Percentiles rank a stretch among this genome's conserved stretches.
phyloP scores from a whole-genome alignment of 2,113 vertebrate species.

The Calidris pugnax region DNA sequence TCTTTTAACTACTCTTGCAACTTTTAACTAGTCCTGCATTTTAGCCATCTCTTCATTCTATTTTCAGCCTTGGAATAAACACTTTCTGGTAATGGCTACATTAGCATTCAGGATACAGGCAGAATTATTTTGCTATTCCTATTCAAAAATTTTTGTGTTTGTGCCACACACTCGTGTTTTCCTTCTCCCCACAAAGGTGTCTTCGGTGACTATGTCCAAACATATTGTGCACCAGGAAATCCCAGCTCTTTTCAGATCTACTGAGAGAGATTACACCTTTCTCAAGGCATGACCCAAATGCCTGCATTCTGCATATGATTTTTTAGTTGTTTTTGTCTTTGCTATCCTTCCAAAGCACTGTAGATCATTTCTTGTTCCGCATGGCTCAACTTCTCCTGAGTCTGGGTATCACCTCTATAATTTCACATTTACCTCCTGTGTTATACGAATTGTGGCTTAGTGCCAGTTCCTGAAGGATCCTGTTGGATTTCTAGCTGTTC shows the following conservation, averaged over 20 bases:
- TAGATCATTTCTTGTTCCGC: background rate
- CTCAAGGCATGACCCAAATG: background rate
- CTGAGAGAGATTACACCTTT: rapidly evolving
- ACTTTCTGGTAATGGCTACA: background rate
- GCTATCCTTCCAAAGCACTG: background rate
- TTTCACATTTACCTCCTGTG: background rate
- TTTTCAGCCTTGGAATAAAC: too few relatives aligned
- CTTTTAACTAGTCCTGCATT: background rate
- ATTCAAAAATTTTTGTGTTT: background rate
- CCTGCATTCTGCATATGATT: background rate
- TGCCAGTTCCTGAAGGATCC: background rate
- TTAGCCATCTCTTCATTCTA: background rate
- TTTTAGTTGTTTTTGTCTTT: background rate
- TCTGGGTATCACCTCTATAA: background rate
- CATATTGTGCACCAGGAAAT: background rate
- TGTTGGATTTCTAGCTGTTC: background rate
- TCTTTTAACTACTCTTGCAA: background rate
- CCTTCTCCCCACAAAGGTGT: background rate
- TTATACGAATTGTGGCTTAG: background rate
- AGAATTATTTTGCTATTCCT: background rate
- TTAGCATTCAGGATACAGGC: background rate
- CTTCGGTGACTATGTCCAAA: background rate
- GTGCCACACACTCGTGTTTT: background rate
- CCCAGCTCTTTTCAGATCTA: background rate
- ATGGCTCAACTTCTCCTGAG: background rate